phyloP scores from a whole-genome alignment of 2,888 invertebrate genomes.

The Drosophila koepferae region DNA sequence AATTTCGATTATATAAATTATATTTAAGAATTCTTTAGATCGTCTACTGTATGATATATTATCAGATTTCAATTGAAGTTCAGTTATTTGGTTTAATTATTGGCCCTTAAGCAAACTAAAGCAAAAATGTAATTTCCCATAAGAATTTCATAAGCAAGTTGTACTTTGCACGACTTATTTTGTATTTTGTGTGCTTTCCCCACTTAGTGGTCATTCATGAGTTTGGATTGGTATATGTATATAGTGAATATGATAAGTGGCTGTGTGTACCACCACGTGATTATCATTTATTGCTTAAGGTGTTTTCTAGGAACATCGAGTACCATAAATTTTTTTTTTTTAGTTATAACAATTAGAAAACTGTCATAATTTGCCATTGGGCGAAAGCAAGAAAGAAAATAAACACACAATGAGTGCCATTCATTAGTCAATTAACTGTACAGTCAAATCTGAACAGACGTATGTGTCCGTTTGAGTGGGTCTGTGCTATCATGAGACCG shows the following conservation, averaged over 20 bases:
- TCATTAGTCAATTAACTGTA: conserved; percentile 62
- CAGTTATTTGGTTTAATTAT: background rate
- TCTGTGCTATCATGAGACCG: conserved; percentile 44
- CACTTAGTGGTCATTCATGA: conserved; percentile 20
- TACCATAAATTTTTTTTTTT: conserved; percentile 37
- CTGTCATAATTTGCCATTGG: conserved; percentile 48
- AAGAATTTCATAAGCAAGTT: background rate
- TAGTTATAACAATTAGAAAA: conserved; percentile 49
- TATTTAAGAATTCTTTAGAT: background rate
- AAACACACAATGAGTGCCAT: conserved; percentile 61
- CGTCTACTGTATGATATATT: background rate
- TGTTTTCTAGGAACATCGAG: conserved; percentile 47
- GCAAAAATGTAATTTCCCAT: background rate
- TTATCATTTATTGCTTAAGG: conserved; percentile 42
- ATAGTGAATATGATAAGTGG: conserved; percentile 5
- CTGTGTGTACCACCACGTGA: conserved; percentile 42
- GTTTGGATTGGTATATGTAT: conserved; percentile 18
- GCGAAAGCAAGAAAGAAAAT: conserved; percentile 15
- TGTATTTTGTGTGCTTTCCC: conserved; percentile 14
- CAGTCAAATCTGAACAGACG: conserved; percentile 46
- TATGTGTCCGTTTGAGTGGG: conserved; percentile 30
- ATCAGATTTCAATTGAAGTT: background rate
- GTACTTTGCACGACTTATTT: conserved; percentile 2
- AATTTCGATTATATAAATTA: background rate
- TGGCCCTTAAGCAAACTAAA: background rate